Base-by-base conservation (phyloP, 1,140 invertebrate species). In the Bombus affinis region DNA sequence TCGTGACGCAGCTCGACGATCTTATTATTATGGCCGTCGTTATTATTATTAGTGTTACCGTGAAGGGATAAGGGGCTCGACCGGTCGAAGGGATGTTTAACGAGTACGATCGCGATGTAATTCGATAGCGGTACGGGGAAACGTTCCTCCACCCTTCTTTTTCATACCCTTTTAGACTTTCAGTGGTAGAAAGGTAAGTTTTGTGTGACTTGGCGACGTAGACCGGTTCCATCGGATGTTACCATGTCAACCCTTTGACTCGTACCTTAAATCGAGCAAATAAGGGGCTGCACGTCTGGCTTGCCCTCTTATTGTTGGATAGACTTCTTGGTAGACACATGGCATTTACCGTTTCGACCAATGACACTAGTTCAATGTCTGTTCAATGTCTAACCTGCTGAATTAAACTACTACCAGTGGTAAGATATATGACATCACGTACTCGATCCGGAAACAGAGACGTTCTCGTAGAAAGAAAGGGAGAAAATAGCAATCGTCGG, bases 1-100 rank as follows among this genome's bases (percentile, higher is more conserved):
- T 70, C 42, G 28, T 42, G 53, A 77, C 42, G 62, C 18, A 18
- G 15, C 39, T 28, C 35, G 25, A 32, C 44, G 82, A 70, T 79
- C 70, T 74, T 75, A 57, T 85, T 85, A 81, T 81, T 53, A 70
- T 57, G 8, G 42, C 5, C 15, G n/a, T 66, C 59, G 79, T 85
- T 85, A 65, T 72, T 85, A 65, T 72, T 80, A 81, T 81, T 81
- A 74, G 84, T 44, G 70, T 13, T 32, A 13, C 44, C 22, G 47
- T 9, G 75, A 59, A 71, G 65, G 66, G 83, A 71, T 47, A 22
- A 80, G 39, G 65, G 75, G 75, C 47, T 53, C 47, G 47, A 53
- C 18, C 47, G n/a, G 35, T 32, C 68, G 39, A n/a, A 62, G 25
- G 32, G 76, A 44, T 71, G 82, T 84, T 79, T 84, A 84, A 84